A percentile compares a stretch with the other conserved stretches of the same genome.
Evolutionary conservation across 2,113 vertebrate genomes (phyloP).

Genomic region (Bos javanicus): DNA sequence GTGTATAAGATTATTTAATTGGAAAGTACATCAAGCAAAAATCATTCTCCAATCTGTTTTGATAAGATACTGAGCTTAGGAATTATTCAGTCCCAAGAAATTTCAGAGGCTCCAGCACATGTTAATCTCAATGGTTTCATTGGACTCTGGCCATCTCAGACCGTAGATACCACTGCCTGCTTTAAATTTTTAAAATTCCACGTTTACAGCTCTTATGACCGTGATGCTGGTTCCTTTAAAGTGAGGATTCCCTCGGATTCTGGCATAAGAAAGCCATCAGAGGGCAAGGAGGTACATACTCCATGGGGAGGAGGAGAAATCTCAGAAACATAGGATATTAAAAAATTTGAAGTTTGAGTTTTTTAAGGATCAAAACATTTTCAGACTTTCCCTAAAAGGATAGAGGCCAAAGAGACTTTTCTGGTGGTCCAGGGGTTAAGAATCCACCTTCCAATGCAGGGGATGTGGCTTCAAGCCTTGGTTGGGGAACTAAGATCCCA

Average conservation of each 20-base stretch:
- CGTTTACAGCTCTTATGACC: not conserved
- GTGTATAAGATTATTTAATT: not conserved
- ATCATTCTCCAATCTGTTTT: not conserved
- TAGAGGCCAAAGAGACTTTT: not conserved
- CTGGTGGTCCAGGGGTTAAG: not conserved
- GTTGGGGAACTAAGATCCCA: not conserved
- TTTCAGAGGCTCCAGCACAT: not conserved
- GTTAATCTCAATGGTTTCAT: not conserved
- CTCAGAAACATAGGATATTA: not conserved
- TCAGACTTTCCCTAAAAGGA: not conserved
- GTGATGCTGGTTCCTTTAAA: not conserved
- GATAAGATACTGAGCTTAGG: not conserved
- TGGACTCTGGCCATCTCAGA: not conserved
- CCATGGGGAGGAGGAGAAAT: not conserved
- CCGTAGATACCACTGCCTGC: not conserved
- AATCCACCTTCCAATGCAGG: not conserved
- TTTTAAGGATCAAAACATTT: not conserved
- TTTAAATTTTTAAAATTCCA: not conserved
- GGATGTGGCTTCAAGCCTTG: not conserved
- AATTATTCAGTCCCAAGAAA: not conserved
- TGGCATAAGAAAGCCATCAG: not conserved
- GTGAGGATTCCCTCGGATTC: not conserved
- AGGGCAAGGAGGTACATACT: not conserved
- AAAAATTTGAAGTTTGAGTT: not conserved
- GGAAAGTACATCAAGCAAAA: not conserved